phyloP scores from a whole-genome alignment of 2,113 vertebrate species.

The Philantomba maxwellii region DNA sequence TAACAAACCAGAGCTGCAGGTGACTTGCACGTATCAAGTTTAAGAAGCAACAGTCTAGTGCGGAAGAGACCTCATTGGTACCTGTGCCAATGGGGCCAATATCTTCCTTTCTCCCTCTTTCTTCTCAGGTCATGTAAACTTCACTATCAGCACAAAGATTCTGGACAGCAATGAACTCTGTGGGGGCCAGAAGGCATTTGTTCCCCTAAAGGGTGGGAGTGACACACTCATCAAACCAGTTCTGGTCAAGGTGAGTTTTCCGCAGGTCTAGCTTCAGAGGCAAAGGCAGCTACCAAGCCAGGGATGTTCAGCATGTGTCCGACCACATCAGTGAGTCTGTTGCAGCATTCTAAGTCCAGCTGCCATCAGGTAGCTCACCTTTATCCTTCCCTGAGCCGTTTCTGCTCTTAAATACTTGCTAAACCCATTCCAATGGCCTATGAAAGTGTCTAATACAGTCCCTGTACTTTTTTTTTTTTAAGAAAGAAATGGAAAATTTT shows the following conservation, averaged over 20 bases:
- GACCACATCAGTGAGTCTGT: background rate
- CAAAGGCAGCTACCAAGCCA: background rate
- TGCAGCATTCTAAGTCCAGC: background rate
- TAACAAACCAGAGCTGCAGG: background rate
- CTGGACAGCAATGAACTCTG: conserved; percentile 67
- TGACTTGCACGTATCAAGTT: background rate
- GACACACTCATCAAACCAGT: conserved; percentile 69
- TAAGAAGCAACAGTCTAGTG: background rate
- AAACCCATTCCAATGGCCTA: background rate
- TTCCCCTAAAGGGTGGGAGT: conserved; percentile 68
- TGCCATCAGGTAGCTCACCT: background rate
- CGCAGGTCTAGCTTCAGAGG: background rate
- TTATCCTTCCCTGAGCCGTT: background rate
- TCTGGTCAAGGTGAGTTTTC: conserved; percentile 72
- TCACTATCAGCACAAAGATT: conserved; percentile 72
- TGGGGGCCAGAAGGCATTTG: conserved; percentile 6
- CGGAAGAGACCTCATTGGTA: background rate
- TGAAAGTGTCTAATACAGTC: background rate
- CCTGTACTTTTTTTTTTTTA: background rate
- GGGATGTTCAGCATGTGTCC: background rate
- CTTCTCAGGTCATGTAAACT: conserved; percentile 54
- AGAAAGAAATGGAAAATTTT: background rate
- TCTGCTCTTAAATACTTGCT: background rate
- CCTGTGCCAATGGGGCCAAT: background rate
- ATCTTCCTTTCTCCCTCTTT: background rate